Conservation (phyloP, 2,113 vertebrate genomes). For the Mesembrinibis cayennensis region DNA sequence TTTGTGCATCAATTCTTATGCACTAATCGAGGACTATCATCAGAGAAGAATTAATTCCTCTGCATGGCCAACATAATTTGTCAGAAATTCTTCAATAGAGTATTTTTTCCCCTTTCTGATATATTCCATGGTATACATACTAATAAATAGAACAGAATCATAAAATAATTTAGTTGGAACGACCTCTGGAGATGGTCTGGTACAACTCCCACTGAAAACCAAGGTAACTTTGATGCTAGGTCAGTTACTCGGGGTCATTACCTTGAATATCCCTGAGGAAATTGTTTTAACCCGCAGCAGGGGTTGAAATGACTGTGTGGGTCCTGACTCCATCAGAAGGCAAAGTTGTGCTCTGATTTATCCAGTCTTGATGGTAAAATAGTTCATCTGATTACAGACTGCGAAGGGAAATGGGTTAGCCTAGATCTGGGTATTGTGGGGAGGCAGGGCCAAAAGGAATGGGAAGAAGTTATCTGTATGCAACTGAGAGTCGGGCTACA, state of each 20-base stretch:
- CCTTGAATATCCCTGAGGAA: not conserved
- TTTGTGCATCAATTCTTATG: too few species aligned
- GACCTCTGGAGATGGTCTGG: not conserved
- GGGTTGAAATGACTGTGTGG: rapidly evolving
- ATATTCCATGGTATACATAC: not conserved
- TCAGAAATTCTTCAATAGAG: not conserved
- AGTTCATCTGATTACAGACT: not conserved
- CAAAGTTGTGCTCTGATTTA: not conserved
- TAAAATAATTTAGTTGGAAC: not conserved
- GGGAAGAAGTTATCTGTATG: not conserved
- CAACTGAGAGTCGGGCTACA: not conserved
- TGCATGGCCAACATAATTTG: not conserved
- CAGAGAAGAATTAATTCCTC: not conserved
- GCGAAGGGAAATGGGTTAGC: not conserved
- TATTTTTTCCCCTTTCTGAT: not conserved
- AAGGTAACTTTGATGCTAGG: not conserved
- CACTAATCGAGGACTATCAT: not conserved
- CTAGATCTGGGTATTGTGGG: not conserved
- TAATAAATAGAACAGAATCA: not conserved
- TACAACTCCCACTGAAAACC: not conserved
- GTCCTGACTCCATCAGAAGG: not conserved
- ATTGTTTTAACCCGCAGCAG: not conserved
- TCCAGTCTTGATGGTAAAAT: not conserved
- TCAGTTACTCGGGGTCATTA: too few species aligned
- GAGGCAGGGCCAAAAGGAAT: not conserved